A percentile compares a stretch with the other conserved stretches of the same genome.
These are phyloP conservation scores for Tetraodon nigroviridis DNA, from an alignment of 2,113 vertebrate genomes.

Conservation along the genomic window DNA sequence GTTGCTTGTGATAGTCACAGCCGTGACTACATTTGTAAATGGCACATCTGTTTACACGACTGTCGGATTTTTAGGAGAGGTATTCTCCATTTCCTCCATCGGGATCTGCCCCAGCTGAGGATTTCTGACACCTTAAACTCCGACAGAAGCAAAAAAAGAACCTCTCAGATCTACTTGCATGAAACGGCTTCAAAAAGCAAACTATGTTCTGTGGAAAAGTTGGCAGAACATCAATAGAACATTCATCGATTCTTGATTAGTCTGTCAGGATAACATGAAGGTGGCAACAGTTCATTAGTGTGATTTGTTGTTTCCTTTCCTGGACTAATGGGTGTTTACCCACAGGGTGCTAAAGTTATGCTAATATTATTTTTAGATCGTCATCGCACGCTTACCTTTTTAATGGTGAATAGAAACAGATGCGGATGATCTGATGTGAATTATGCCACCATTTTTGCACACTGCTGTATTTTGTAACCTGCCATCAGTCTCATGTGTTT, in stretches of 20 bases:
- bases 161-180: conserved; percentile 31
- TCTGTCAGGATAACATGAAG: conserved; percentile 2
- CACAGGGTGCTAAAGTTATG: conserved; percentile 17
- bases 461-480: conserved; percentile 36
- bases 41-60: not conserved
- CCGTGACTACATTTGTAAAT: not conserved
- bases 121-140: conserved; percentile 28
- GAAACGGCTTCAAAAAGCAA: not conserved
- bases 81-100: conserved; percentile 8
- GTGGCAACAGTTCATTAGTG: conserved; percentile 14
- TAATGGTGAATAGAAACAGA: conserved; percentile 17
- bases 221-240: not conserved
- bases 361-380: conserved; percentile 1
- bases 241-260: conserved; percentile 13
- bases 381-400: not conserved
- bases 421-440: not conserved
- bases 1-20: not conserved
- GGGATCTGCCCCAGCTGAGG: conserved; percentile 21
- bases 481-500: conserved; percentile 42
- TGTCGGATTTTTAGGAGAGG: not conserved
- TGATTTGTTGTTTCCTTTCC: conserved; percentile 10
- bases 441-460: not conserved
- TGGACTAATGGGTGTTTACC: not conserved
- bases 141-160: conserved; percentile 11
- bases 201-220: not conserved